phyloP scores from a whole-genome alignment of 1,140 invertebrate species.

The Bombyx mandarina region DNA sequence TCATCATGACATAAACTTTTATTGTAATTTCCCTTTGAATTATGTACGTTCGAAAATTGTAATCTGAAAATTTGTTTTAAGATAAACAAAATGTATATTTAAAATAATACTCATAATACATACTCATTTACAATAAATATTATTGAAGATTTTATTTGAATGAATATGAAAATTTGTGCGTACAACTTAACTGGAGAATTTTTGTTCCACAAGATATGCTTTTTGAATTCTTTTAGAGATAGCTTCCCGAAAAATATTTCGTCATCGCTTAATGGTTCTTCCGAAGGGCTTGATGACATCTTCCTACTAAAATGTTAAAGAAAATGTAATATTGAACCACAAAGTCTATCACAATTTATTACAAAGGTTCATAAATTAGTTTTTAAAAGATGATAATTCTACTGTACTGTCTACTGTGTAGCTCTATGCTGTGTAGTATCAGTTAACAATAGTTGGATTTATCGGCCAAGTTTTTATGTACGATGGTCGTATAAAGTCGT shows the following conservation, averaged over 20 bases:
- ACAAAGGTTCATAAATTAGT: too few species aligned
- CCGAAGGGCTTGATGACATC: background rate
- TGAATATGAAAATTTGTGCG: background rate
- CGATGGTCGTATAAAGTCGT: too few species aligned
- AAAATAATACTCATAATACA: constrained; percentile 11
- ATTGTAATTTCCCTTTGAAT: constrained; percentile 6
- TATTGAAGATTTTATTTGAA: background rate
- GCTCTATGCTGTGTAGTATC: too few species aligned
- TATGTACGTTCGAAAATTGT: too few species aligned
- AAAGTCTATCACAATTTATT: too few species aligned
- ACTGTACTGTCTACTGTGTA: too few species aligned
- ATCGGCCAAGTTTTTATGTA: too few species aligned
- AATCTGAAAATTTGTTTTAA: background rate
- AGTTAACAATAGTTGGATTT: too few species aligned
- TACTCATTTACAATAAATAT: background rate
- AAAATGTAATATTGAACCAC: too few species aligned
- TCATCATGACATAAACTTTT: constrained; percentile 3
- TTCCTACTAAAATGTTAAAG: too few species aligned
- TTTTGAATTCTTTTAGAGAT: constrained; percentile 38
- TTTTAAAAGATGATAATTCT: too few species aligned
- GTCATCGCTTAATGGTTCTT: constrained; percentile 27
- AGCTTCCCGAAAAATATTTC: constrained; percentile 41
- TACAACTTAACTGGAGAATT: constrained; percentile 8
- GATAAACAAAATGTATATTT: background rate
- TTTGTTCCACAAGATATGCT: constrained; percentile 26